phyloP scores from a whole-genome alignment of 2,888 invertebrate genomes.

The Callyntrura sp. region DNA sequence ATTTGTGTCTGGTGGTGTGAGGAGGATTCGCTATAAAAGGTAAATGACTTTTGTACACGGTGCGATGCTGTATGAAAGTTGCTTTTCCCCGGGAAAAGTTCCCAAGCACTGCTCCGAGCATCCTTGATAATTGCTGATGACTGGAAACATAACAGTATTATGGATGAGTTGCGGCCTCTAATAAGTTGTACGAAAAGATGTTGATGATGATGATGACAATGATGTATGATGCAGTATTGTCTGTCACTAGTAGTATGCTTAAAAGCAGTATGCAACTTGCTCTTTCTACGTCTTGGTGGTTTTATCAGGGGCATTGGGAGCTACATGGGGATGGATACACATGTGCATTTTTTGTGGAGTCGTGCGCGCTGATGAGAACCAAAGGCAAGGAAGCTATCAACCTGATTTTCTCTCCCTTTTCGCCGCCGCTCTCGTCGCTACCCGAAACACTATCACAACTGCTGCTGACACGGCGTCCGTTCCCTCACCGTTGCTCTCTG shows the following conservation, averaged over 20 bases:
- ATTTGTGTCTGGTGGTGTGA: neutral
- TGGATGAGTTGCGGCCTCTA: neutral
- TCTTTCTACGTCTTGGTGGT: neutral
- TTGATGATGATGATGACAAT: conserved; percentile 11
- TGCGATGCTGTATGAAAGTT: neutral
- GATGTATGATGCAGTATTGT: conserved; percentile 52
- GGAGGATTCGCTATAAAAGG: neutral
- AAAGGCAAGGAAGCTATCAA: conserved; percentile 22
- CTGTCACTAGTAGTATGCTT: conserved; percentile 51
- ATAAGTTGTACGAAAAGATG: conserved; percentile 22
- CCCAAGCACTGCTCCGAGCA: neutral
- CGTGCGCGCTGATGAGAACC: neutral
- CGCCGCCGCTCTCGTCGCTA: neutral
- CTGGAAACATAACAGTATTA: conserved; percentile 35
- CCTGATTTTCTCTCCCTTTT: conserved; percentile 14
- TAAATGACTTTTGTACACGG: neutral
- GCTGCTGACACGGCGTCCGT: neutral
- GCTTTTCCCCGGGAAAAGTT: neutral
- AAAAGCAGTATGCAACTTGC: neutral
- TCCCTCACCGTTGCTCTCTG: neutral
- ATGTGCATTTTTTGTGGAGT: conserved; percentile 1
- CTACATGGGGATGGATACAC: neutral
- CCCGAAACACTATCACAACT: neutral
- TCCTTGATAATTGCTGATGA: conserved; percentile 37
- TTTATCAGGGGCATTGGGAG: too few species aligned